A percentile compares a stretch with the other conserved stretches of the same genome.
phyloP scores from a whole-genome alignment of 2,888 invertebrate genomes.

The Scaptomyza parva region DNA sequence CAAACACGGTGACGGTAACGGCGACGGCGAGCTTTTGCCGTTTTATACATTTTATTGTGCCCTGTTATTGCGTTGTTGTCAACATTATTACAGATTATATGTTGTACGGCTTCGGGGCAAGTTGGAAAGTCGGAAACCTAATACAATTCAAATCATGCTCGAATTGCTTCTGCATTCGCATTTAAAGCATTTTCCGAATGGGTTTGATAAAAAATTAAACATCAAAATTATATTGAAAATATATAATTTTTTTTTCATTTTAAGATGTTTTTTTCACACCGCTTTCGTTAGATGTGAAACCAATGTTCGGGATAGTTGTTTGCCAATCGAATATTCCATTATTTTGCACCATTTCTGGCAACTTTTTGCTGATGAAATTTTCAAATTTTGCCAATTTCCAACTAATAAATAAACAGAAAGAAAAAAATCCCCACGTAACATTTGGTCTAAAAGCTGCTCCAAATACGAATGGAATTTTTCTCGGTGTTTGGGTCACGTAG shows the following conservation, averaged over 20 bases:
- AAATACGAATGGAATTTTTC: constrained; percentile 20
- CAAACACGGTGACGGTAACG: constrained; percentile 1
- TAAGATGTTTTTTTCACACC: too few species aligned
- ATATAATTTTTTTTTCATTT: too few species aligned
- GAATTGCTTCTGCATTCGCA: constrained; percentile 14
- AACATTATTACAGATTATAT: constrained; percentile 37
- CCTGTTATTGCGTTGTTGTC: constrained; percentile 40
- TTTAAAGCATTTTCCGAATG: not conserved
- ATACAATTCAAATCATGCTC: constrained; percentile 15
- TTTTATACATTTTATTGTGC: constrained; percentile 13
- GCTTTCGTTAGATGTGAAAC: not conserved
- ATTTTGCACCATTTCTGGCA: not conserved
- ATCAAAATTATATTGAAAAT: too few species aligned
- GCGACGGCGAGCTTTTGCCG: not conserved
- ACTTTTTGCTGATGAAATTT: constrained; percentile 8
- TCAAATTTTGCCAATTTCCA: constrained; percentile 4
- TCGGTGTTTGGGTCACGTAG: constrained; percentile 54
- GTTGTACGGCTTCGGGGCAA: constrained; percentile 28
- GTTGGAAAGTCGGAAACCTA: constrained; percentile 18
- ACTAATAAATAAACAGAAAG: constrained; percentile 1
- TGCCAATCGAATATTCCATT: constrained; percentile 5
- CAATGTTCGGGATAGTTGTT: not conserved
- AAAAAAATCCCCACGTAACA: not conserved
- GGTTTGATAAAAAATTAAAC: not conserved
- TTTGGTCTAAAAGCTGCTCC: not conserved